Percentiles rank a stretch among this genome's conserved stretches.
These are phyloP conservation scores for Eupeodes latifasciatus DNA, from an alignment of 2,888 invertebrate species.

Conservation along the genomic window DNA sequence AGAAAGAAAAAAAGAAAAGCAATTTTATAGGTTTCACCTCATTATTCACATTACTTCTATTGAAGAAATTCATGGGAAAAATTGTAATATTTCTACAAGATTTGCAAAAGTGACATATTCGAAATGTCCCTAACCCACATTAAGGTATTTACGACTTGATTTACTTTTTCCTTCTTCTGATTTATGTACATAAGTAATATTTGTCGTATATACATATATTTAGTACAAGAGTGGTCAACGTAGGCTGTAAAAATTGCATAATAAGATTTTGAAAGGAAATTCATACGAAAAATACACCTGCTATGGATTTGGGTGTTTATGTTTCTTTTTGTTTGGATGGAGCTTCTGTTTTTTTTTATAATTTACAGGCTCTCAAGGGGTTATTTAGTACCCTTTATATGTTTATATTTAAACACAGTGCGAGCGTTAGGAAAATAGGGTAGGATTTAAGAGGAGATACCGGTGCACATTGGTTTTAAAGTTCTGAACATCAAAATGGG, in stretches of 20 bases:
- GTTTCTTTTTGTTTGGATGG: no score
- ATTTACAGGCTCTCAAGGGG: no score
- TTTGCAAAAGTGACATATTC: constrained; percentile 10
- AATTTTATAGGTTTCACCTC: constrained; percentile 43
- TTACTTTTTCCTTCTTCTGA: constrained; percentile 5
- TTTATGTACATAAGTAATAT: constrained; percentile 8
- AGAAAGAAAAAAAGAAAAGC: constrained; percentile 1
- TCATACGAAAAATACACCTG: no score
- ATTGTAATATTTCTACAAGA: not conserved
- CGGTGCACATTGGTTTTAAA: no score
- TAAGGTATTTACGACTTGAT: constrained; percentile 36
- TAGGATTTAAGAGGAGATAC: no score
- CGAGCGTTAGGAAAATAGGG: no score
- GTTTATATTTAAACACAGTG: no score
- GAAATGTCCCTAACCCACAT: not conserved
- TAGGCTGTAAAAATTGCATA: not conserved
- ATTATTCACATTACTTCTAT: constrained; percentile 29
- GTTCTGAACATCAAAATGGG: no score
- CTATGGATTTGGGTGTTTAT: no score
- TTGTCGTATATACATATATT: no score
- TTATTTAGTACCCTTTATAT: no score
- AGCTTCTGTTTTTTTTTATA: no score
- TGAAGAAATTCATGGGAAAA: not conserved
- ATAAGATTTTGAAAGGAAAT: not conserved
- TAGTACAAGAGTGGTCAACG: not conserved